Percentiles rank a stretch among this genome's conserved stretches.
Evolutionary conservation across 1,140 invertebrate species (phyloP).

Genomic region (Diabrotica undecimpunctata): DNA sequence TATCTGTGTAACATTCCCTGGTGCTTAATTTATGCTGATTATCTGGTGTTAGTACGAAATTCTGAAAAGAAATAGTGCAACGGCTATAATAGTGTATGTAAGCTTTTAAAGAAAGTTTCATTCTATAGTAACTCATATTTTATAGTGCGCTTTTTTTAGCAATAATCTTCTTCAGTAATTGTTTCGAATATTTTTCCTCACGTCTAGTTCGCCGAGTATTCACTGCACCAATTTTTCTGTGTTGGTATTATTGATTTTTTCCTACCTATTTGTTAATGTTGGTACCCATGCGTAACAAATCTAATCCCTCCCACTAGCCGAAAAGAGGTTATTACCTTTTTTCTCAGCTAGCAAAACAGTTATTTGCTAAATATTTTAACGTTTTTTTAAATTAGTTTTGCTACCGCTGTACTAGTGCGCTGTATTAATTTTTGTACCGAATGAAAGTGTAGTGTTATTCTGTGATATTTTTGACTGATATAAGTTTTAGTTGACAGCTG

Average conservation of each 20-base stretch:
- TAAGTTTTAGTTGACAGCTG: constrained; percentile 22
- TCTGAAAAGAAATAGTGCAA: too few relatives aligned
- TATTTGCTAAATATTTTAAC: constrained; percentile 35
- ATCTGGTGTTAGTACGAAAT: too few relatives aligned
- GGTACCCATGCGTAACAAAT: constrained; percentile 23
- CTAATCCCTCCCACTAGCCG: constrained; percentile 38
- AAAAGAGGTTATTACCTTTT: constrained; percentile 44
- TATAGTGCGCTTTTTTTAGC: too few relatives aligned
- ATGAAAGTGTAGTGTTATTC: constrained; percentile 9
- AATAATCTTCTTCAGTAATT: too few relatives aligned
- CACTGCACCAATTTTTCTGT: neutral
- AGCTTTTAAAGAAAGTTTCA: too few relatives aligned
- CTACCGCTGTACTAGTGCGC: constrained; percentile 4
- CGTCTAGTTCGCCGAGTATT: too few relatives aligned
- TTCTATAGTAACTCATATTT: too few relatives aligned
- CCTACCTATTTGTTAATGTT: neutral
- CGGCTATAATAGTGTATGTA: too few relatives aligned
- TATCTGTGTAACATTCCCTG: too few relatives aligned
- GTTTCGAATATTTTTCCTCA: too few relatives aligned
- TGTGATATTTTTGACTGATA: neutral
- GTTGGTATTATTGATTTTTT: neutral
- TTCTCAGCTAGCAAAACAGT: constrained; percentile 41
- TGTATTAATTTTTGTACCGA: constrained; percentile 8
- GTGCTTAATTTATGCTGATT: too few relatives aligned
- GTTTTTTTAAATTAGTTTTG: constrained; percentile 27